These are phyloP conservation scores for Hylaea fasciaria DNA, from an alignment of 2,888 invertebrate species.

Conservation along the genomic window DNA sequence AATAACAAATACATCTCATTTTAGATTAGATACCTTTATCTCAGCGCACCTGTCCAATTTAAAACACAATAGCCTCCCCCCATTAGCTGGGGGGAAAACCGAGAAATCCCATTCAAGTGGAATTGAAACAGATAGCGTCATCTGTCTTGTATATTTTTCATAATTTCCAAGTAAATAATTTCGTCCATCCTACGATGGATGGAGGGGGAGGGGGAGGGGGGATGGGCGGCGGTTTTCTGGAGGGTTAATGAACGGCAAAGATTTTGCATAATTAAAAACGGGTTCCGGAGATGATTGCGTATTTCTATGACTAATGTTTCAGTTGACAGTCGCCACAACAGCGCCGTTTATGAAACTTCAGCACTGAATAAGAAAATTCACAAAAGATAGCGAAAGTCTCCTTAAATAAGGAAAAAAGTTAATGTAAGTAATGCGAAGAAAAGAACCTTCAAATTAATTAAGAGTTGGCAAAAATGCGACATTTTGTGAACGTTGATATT, in stretches of 20 bases:
- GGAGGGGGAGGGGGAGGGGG: conserved; percentile 30
- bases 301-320: conserved; percentile 75
- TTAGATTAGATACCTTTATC: conserved; percentile 40
- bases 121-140: conserved; percentile 72
- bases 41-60: conserved; percentile 52
- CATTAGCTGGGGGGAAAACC: conserved; percentile 40
- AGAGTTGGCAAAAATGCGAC: conserved; percentile 16
- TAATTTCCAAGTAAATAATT: conserved; percentile 76
- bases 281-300: conserved; percentile 74
- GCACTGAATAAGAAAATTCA: conserved; percentile 9
- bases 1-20: conserved; percentile 37
- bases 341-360: conserved; percentile 26
- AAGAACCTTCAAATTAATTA: conserved; percentile 21
- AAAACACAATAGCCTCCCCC: conserved; percentile 43
- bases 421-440: conserved; percentile 13
- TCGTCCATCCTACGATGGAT: conserved; percentile 60
- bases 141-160: conserved; percentile 73
- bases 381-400: background rate
- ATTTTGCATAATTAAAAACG: conserved; percentile 83
- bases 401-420: conserved; percentile 16
- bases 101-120: conserved; percentile 48
- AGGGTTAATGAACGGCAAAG: conserved; percentile 71
- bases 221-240: conserved; percentile 21
- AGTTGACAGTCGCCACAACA: conserved; percentile 49
- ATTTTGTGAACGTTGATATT: conserved; percentile 10